phyloP scores from a whole-genome alignment of 2,113 vertebrate genomes.

The Riparia riparia region DNA sequence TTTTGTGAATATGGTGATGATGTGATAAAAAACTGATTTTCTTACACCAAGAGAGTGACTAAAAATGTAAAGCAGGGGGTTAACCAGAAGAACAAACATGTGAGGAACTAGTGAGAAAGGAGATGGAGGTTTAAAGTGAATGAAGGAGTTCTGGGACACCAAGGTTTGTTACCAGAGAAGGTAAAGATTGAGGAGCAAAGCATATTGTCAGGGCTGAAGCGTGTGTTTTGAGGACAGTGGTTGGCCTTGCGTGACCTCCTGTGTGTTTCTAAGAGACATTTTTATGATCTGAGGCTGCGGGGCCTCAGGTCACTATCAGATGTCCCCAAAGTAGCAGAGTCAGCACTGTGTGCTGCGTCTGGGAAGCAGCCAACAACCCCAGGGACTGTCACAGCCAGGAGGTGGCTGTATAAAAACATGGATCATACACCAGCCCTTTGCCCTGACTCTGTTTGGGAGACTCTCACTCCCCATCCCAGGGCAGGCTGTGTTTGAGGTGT shows the following conservation, averaged over 20 bases:
- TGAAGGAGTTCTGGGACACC: neutral
- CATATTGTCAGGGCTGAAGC: neutral
- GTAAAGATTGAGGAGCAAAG: neutral
- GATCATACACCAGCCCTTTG: fast-evolving
- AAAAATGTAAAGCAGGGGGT: neutral
- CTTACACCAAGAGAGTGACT: neutral
- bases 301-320: neutral
- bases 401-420: neutral
- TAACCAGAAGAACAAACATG: neutral
- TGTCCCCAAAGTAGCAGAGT: neutral
- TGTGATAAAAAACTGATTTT: neutral
- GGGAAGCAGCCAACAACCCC: neutral
- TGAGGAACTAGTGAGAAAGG: neutral
- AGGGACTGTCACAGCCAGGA: neutral
- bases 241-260: neutral
- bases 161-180: neutral
- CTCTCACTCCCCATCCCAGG: neutral
- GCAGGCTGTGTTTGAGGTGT: neutral
- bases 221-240: neutral
- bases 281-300: neutral
- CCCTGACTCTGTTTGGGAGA: neutral
- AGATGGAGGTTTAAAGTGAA: neutral
- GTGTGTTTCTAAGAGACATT: neutral
- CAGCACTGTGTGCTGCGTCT: neutral
- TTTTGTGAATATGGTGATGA: neutral